Conservation (phyloP, 2,888 invertebrate species). For the Drosophila histrio region DNA sequence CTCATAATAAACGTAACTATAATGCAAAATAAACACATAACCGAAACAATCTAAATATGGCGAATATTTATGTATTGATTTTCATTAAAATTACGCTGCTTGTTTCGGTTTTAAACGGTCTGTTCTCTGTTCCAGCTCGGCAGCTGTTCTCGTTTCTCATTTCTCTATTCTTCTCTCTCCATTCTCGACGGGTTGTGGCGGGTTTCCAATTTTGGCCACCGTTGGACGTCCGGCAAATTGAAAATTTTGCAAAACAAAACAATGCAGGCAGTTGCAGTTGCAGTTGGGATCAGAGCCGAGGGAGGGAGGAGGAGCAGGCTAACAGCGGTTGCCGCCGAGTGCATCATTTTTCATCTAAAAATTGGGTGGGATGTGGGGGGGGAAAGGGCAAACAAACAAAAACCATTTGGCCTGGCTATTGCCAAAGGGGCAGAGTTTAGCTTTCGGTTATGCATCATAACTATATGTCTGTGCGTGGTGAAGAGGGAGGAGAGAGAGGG, state of each 20-base stretch:
- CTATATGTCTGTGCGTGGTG: conserved; percentile 45
- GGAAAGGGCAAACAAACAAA: conserved; percentile 58
- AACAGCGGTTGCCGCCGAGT: conserved; percentile 56
- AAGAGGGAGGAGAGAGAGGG: conserved; percentile 2
- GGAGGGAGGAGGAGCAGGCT: background rate
- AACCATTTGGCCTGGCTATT: conserved; percentile 57
- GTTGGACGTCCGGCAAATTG: conserved; percentile 70
- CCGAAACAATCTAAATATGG: conserved; percentile 75
- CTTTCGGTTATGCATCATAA: conserved; percentile 76
- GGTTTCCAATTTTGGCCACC: conserved; percentile 68
- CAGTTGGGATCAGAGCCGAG: conserved; percentile 10
- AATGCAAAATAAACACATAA: conserved; percentile 75
- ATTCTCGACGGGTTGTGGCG: conserved; percentile 38
- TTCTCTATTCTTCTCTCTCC: conserved; percentile 1
- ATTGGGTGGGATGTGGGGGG: background rate
- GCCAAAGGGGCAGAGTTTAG: conserved; percentile 51
- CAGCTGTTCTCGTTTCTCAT: conserved; percentile 21
- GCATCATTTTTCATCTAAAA: conserved; percentile 74
- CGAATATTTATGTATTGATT: conserved; percentile 77
- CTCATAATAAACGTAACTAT: conserved; percentile 74
- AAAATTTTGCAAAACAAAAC: conserved; percentile 72
- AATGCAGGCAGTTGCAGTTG: conserved; percentile 39
- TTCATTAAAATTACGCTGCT: conserved; percentile 69
- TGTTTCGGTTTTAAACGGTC: conserved; percentile 31
- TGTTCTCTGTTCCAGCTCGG: conserved; percentile 7